phyloP scores from a whole-genome alignment of 2,888 invertebrate genomes.

The Drosophila neonasuta region DNA sequence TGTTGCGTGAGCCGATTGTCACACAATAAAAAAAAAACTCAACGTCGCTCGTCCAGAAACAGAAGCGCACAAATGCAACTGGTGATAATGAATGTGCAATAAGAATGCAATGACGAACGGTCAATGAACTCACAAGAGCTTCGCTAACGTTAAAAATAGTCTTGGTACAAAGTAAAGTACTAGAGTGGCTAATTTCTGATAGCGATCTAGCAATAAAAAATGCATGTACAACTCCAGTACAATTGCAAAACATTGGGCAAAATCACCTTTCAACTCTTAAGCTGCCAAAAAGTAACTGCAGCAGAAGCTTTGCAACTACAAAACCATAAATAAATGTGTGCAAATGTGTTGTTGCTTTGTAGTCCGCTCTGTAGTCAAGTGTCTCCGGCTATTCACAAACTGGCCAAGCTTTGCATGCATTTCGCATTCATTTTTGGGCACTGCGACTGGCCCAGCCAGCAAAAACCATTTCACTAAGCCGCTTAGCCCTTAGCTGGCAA shows the following conservation, averaged over 20 bases:
- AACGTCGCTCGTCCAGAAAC: constrained; percentile 21
- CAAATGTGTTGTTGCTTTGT: constrained; percentile 4
- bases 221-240: constrained; percentile 11
- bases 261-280: constrained; percentile 28
- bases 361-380: constrained; percentile 22
- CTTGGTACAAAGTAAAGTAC: background rate
- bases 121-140: constrained; percentile 26
- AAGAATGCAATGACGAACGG: constrained; percentile 18
- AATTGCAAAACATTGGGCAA: constrained; percentile 6
- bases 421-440: constrained; percentile 59
- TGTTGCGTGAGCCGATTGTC: constrained; percentile 57
- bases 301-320: constrained; percentile 2
- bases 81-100: constrained; percentile 17
- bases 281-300: constrained; percentile 30
- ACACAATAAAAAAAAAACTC: constrained; percentile 35
- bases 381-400: constrained; percentile 14
- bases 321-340: background rate
- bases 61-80: constrained; percentile 23
- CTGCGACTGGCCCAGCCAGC: constrained; percentile 22
- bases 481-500: constrained; percentile 48
- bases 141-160: background rate
- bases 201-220: background rate
- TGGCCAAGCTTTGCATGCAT: constrained; percentile 35
- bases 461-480: constrained; percentile 64
- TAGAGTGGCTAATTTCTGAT: background rate